Evolutionary conservation across 1,140 invertebrate species (phyloP).

Genomic region (Lucilia sericata): DNA sequence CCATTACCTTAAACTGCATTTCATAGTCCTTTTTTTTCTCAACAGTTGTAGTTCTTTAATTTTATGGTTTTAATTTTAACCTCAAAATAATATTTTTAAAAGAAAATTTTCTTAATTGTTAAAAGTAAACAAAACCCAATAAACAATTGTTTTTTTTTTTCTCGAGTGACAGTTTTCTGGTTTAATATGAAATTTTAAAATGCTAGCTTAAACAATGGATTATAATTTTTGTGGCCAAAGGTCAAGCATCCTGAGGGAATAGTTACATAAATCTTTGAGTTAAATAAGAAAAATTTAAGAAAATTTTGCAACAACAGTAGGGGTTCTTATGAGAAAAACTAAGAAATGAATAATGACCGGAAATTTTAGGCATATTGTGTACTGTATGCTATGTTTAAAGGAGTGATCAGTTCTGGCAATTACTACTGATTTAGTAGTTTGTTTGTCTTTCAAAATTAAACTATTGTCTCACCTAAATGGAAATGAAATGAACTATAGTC

Average conservation of each 20-base stretch:
- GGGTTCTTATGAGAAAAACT: not conserved
- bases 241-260: conserved; percentile 22
- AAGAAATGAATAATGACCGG: not conserved
- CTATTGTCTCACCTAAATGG: no score
- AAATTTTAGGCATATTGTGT: not conserved
- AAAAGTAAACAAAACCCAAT: not conserved
- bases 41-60: not conserved
- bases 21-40: not conserved
- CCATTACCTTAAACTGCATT: not conserved
- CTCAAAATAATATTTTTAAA: not conserved
- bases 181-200: not conserved
- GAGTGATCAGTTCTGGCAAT: conserved; percentile 9
- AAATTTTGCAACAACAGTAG: not conserved
- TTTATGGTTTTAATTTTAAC: not conserved
- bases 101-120: not conserved
- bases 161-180: not conserved
- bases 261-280: not conserved
- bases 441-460: no score
- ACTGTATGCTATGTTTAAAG: not conserved
- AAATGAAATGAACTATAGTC: no score
- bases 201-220: not conserved
- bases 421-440: not conserved
- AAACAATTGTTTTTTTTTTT: not conserved
- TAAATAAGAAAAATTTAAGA: not conserved
- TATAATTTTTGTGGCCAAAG: not conserved